Percentiles rank a stretch among this genome's conserved stretches.
Conservation (phyloP, 2,113 vertebrate genomes). For the Charina bottae region DNA sequence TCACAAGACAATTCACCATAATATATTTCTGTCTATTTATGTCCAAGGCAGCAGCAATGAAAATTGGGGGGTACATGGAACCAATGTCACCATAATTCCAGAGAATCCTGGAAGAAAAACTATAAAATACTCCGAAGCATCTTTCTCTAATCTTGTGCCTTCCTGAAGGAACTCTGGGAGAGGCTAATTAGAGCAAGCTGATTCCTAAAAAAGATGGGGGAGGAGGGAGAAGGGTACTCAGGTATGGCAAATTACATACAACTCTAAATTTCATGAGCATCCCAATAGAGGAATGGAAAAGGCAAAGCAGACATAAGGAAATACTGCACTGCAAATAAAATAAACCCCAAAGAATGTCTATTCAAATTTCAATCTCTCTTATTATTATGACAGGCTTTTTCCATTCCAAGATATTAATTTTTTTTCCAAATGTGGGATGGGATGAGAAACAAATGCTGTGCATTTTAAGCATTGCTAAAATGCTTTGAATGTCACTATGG, state of each 20-base stretch:
- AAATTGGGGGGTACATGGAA: background rate
- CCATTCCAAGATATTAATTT: background rate
- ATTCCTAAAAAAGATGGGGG: background rate
- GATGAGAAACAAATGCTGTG: constrained; percentile 5
- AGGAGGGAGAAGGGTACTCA: background rate
- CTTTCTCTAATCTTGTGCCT: background rate
- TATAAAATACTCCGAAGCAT: background rate
- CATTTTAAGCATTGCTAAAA: background rate
- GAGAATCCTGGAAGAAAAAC: background rate
- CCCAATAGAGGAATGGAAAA: background rate
- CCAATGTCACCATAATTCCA: background rate
- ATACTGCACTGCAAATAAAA: background rate
- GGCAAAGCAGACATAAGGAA: background rate
- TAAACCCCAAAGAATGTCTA: background rate
- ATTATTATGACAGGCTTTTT: background rate
- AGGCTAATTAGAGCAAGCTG: background rate
- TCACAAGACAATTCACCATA: background rate
- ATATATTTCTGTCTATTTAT: background rate
- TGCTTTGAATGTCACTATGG: background rate
- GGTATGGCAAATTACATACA: background rate
- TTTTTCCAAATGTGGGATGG: background rate
- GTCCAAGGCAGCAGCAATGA: background rate
- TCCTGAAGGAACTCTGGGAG: background rate
- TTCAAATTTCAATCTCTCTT: background rate
- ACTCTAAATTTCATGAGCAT: background rate